phyloP scores from a whole-genome alignment of 2,113 vertebrate genomes.

The Paradisaea rubra region DNA sequence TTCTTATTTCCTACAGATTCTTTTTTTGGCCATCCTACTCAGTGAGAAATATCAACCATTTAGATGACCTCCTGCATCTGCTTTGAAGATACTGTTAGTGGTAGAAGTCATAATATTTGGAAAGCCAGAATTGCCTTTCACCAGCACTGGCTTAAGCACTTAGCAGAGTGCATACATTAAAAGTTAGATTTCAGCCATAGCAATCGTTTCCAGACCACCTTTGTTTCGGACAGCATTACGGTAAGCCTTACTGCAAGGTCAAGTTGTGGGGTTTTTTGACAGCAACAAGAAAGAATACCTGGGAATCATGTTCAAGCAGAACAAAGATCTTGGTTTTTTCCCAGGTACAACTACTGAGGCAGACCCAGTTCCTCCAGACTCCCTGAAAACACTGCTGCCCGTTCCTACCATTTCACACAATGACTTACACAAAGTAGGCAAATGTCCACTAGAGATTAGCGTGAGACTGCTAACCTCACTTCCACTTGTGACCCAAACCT shows the following conservation, averaged over 20 bases:
- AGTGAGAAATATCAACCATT: neutral
- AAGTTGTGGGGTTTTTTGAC: neutral
- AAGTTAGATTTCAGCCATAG: neutral
- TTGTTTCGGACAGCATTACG: neutral
- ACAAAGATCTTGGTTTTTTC: neutral
- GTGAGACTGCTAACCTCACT: neutral
- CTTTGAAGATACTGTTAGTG: neutral
- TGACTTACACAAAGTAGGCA: neutral
- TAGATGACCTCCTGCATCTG: neutral
- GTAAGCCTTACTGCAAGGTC: neutral
- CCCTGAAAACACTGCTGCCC: neutral
- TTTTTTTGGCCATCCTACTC: neutral
- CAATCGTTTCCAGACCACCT: neutral
- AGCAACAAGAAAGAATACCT: neutral
- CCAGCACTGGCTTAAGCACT: neutral
- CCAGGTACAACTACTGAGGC: neutral
- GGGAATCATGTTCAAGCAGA: neutral
- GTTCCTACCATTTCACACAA: neutral
- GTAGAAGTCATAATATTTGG: neutral
- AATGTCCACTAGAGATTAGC: neutral
- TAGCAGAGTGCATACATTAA: accelerated
- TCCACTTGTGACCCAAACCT: neutral
- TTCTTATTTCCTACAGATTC: neutral
- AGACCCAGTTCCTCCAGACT: neutral
- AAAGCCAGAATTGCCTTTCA: neutral